phyloP scores from a whole-genome alignment of 2,113 vertebrate genomes.

The Suncus etruscus region DNA sequence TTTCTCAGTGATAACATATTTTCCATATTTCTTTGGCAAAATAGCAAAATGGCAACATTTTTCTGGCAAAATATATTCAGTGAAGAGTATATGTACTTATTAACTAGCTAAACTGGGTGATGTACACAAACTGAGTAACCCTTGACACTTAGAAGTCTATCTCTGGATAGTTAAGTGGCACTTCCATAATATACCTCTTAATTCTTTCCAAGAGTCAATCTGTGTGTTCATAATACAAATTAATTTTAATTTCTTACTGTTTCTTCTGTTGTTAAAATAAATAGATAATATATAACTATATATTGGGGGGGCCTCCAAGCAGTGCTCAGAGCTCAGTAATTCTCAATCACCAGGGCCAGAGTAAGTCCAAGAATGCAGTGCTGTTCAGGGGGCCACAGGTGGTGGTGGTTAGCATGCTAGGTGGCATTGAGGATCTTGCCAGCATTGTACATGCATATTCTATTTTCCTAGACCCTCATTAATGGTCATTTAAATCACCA shows the following conservation, averaged over 20 bases:
- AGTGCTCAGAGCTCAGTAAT: too few species aligned
- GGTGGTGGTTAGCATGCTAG: too few species aligned
- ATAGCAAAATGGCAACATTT: background rate
- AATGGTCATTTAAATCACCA: background rate
- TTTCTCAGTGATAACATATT: slow-evolving; percentile 41
- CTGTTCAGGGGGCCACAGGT: too few species aligned
- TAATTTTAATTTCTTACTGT: slow-evolving; percentile 39
- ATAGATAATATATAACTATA: too few species aligned
- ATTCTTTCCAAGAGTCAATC: slow-evolving; percentile 19
- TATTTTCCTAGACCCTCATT: too few species aligned
- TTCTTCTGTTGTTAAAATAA: slow-evolving; percentile 12
- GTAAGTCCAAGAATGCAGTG: too few species aligned
- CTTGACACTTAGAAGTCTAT: background rate
- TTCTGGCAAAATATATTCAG: background rate
- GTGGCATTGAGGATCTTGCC: too few species aligned
- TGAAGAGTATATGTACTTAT: slow-evolving; percentile 13
- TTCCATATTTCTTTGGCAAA: slow-evolving; percentile 32
- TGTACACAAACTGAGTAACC: background rate
- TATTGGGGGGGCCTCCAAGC: too few species aligned
- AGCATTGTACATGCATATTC: too few species aligned
- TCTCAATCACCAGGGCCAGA: too few species aligned
- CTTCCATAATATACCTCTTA: background rate
- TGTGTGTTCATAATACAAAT: slow-evolving; percentile 9
- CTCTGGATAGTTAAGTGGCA: background rate
- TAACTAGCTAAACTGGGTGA: background rate